A percentile compares a stretch with the other conserved stretches of the same genome.
Conservation (phyloP, 2,797 vertebrate species). For the Thripadectes ignobilis region DNA sequence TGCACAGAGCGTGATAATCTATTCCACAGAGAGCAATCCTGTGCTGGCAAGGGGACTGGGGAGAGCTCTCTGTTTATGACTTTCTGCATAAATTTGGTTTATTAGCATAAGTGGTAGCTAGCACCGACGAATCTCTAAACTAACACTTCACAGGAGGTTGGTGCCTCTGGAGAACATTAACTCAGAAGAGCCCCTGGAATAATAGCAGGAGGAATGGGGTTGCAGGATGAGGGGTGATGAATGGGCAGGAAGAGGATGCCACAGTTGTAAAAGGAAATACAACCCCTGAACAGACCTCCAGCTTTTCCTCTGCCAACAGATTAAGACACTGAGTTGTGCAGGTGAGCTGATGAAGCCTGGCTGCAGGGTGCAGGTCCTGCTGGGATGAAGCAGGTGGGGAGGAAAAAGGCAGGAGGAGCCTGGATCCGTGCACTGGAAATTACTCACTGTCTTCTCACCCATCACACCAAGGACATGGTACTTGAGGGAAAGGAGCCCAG, state of each 20-base stretch:
- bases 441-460: not conserved
- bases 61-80: conserved; percentile 68
- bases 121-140: conserved; percentile 14
- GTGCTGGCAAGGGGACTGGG: conserved; percentile 61
- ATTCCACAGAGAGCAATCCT: conserved; percentile 51
- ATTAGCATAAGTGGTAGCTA: conserved; percentile 67
- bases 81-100: conserved; percentile 67
- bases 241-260: not conserved
- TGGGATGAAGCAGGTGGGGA: conserved; percentile 16
- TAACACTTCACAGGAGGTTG: not conserved
- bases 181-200: not conserved
- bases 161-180: not conserved
- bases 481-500: not conserved
- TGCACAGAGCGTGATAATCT: conserved; percentile 35
- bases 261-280: not conserved
- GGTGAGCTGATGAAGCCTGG: not conserved
- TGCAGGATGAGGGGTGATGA: not conserved
- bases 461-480: not conserved
- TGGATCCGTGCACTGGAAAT: not conserved
- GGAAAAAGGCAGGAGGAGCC: not conserved
- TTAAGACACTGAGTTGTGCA: not conserved
- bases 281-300: not conserved
- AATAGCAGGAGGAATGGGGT: not conserved
- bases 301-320: not conserved
- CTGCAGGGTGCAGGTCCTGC: not conserved